Evolutionary conservation across 2,888 invertebrate species (phyloP).

Genomic region (Aelia acuminata): DNA sequence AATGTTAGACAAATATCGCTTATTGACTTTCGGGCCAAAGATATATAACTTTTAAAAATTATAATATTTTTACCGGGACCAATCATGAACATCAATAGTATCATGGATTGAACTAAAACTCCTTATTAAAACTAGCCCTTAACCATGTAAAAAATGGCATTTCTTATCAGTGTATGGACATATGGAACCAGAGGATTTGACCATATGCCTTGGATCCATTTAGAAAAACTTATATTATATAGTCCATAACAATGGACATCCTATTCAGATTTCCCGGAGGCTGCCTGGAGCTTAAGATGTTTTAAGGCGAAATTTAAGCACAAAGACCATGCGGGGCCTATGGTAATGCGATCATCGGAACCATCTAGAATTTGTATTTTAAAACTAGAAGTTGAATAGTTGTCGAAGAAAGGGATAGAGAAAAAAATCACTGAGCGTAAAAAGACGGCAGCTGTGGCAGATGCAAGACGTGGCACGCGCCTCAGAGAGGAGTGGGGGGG

Average conservation of each 20-base stretch:
- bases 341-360: constrained; percentile 30
- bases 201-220: neutral
- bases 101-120: no score
- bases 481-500: neutral
- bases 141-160: neutral
- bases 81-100: no score
- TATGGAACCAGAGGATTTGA: neutral
- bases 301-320: neutral
- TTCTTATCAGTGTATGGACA: neutral
- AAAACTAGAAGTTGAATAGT: constrained; percentile 28
- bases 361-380: constrained; percentile 29
- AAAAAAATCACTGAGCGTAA: constrained; percentile 42
- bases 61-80: no score
- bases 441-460: constrained; percentile 47
- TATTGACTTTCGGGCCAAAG: no score
- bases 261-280: neutral
- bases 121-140: neutral
- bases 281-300: neutral
- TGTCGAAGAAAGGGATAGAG: constrained; percentile 10
- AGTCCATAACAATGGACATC: neutral
- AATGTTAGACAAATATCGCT: no score
- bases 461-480: constrained; percentile 43
- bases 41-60: no score
- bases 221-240: neutral
- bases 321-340: neutral